These are phyloP conservation scores for Didymodactylos carnosus DNA, from an alignment of 2,888 invertebrate species.

Conservation along the genomic window DNA sequence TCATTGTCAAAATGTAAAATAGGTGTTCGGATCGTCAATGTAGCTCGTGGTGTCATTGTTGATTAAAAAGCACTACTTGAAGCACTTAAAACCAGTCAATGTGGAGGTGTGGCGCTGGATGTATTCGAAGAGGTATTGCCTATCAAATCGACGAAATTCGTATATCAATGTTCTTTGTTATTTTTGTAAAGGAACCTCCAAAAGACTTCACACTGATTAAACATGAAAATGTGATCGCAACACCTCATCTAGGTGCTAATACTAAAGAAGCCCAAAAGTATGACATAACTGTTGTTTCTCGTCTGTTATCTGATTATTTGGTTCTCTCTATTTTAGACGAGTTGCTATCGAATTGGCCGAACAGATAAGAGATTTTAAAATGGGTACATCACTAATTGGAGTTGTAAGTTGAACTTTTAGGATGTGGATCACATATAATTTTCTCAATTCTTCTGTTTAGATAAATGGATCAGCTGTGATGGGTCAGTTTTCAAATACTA, in stretches of 20 bases:
- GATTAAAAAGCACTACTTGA: constrained; percentile 62
- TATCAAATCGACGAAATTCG: neutral
- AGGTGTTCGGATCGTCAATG: constrained; percentile 73
- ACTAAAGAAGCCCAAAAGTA: constrained; percentile 83
- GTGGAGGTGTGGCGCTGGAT: constrained; percentile 78
- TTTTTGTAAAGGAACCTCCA: constrained; percentile 40
- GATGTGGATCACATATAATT: too few relatives aligned
- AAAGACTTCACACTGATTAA: constrained; percentile 45
- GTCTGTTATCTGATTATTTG: too few relatives aligned
- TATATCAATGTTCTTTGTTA: neutral
- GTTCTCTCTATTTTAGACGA: too few relatives aligned
- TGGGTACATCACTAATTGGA: neutral
- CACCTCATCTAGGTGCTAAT: constrained; percentile 87
- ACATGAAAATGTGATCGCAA: constrained; percentile 69
- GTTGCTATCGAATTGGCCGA: constrained; percentile 13
- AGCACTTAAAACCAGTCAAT: constrained; percentile 59
- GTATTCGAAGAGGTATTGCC: constrained; percentile 58
- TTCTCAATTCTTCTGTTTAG: too few relatives aligned
- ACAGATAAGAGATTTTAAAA: constrained; percentile 10
- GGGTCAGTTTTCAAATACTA: neutral
- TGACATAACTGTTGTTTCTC: too few relatives aligned
- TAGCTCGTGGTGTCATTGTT: constrained; percentile 84
- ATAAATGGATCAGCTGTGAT: neutral
- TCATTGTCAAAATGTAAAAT: constrained; percentile 59
- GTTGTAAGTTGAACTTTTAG: too few relatives aligned